Percentiles rank a stretch among this genome's conserved stretches.
These are phyloP conservation scores for Hirundo rustica DNA, from an alignment of 2,797 vertebrate genomes.

Conservation along the genomic window DNA sequence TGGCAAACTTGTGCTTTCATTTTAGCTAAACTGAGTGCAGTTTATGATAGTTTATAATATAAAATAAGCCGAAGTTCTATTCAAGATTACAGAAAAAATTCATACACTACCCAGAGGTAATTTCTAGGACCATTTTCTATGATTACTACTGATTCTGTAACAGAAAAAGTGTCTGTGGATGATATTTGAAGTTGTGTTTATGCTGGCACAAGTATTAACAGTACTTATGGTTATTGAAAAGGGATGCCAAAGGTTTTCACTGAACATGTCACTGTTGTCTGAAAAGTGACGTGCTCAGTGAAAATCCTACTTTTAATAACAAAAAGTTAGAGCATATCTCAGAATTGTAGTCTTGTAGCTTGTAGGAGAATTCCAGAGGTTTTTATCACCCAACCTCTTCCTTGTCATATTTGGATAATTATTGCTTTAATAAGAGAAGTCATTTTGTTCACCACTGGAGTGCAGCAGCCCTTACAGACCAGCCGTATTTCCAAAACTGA, in stretches of 20 bases:
- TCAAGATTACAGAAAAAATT: background rate
- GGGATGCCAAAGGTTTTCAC: background rate
- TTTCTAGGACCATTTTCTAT: background rate
- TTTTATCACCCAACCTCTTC: background rate
- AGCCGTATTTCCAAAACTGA: background rate
- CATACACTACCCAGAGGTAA: accelerated
- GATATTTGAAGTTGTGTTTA: background rate
- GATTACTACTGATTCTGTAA: background rate
- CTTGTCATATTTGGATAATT: background rate
- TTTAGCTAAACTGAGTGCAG: background rate
- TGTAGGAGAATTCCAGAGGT: background rate
- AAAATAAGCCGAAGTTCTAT: background rate
- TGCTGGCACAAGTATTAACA: background rate
- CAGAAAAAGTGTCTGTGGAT: background rate
- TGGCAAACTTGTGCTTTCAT: background rate
- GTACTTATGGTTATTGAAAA: background rate
- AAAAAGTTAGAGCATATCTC: background rate
- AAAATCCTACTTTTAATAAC: background rate
- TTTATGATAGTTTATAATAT: background rate
- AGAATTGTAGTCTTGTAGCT: background rate
- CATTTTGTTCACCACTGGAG: background rate
- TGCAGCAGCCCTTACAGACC: background rate
- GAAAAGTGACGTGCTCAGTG: background rate
- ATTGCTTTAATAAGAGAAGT: background rate
- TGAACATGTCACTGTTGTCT: background rate